Percentiles rank a stretch among this genome's conserved stretches.
These are phyloP conservation scores for Heliothis subflexa DNA, from an alignment of 1,140 invertebrate genomes.

Conservation along the genomic window DNA sequence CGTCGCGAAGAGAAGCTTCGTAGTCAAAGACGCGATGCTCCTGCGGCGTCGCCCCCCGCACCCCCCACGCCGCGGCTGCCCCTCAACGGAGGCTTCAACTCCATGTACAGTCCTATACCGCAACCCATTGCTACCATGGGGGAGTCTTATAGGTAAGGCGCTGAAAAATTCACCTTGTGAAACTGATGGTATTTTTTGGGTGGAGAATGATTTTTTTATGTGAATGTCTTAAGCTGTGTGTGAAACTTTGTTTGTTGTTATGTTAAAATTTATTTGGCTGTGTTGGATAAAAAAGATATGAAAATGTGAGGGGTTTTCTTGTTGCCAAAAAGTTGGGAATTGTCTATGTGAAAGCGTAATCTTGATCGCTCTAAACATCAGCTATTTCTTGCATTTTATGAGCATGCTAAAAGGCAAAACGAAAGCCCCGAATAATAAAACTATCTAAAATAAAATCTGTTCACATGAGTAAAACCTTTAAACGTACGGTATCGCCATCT, in stretches of 20 bases:
- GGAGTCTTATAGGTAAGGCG: constrained; percentile 95
- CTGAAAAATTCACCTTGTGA: neutral
- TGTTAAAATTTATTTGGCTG: no score
- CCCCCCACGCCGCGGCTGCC: constrained; percentile 87
- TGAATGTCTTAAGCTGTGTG: no score
- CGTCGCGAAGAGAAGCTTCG: constrained; percentile 98
- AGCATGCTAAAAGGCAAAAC: neutral
- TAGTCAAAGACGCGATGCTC: constrained; percentile 90
- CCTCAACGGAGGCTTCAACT: constrained; percentile 96
- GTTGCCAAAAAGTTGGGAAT: no score
- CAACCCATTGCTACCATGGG: constrained; percentile 97
- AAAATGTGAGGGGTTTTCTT: no score
- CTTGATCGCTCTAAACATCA: no score
- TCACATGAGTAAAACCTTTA: neutral
- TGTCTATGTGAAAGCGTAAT: no score
- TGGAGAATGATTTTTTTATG: no score
- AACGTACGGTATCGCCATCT: constrained; percentile 69
- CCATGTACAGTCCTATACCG: constrained; percentile 98
- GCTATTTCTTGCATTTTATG: no score
- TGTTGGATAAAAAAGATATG: no score
- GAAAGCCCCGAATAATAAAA: neutral
- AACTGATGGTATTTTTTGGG: no score
- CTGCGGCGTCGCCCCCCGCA: constrained; percentile 86
- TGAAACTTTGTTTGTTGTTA: no score
- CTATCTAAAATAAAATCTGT: constrained; percentile 1